Conservation (phyloP, 2,888 invertebrate genomes). For the Apamea anceps region DNA sequence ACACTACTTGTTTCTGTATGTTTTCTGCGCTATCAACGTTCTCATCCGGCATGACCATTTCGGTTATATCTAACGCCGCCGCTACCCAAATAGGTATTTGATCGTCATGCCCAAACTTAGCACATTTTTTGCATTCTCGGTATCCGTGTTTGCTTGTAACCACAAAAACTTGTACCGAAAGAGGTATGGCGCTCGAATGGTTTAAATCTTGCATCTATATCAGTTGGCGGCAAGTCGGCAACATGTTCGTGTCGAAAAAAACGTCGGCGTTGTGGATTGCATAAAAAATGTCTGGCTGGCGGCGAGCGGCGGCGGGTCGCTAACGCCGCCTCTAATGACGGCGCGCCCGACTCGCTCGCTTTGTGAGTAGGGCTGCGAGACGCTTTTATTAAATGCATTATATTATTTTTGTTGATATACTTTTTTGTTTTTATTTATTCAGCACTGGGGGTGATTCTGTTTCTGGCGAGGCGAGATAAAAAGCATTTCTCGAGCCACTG, state of each 20-base stretch:
- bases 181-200: constrained; percentile 52
- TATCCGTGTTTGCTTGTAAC: constrained; percentile 46
- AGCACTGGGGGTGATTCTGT: not conserved
- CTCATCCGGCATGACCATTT: constrained; percentile 19
- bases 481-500: not conserved
- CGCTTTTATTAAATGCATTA: constrained; percentile 44
- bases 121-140: constrained; percentile 48
- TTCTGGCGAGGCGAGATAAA: not conserved
- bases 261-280: constrained; percentile 81
- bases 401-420: constrained; percentile 30
- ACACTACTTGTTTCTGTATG: not conserved
- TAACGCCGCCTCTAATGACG: constrained; percentile 88
- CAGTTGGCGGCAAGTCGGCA: constrained; percentile 69
- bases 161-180: constrained; percentile 51
- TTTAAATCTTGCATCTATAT: constrained; percentile 64
- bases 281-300: constrained; percentile 88
- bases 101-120: constrained; percentile 41
- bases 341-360: constrained; percentile 78
- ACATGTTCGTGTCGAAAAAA: constrained; percentile 77
- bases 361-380: constrained; percentile 77
- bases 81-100: constrained; percentile 43
- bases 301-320: constrained; percentile 86
- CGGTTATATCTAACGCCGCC: constrained; percentile 41
- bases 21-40: not conserved
- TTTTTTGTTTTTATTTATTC: constrained; percentile 32